These are phyloP conservation scores for Neosilurus mollespiculum DNA, from an alignment of 2,797 vertebrate species.

Conservation along the genomic window DNA sequence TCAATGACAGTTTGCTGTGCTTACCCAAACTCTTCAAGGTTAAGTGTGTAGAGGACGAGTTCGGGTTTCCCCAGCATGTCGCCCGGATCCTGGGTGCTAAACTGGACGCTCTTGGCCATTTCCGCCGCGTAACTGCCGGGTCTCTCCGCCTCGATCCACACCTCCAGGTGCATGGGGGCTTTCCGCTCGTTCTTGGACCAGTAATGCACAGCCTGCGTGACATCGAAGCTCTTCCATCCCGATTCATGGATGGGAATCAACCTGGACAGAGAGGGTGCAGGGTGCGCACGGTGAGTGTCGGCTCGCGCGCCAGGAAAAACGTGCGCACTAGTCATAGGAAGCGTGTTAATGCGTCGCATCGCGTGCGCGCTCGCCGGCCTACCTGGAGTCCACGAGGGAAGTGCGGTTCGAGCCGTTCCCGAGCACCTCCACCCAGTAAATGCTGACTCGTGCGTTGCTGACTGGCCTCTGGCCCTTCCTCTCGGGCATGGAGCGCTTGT, in stretches of 20 bases:
- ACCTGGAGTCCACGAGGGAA: slow-evolving; percentile 91
- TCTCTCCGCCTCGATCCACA: slow-evolving; percentile 90
- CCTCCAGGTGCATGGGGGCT: slow-evolving; percentile 87
- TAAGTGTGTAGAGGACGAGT: slow-evolving; percentile 90
- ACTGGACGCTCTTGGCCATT: slow-evolving; percentile 83
- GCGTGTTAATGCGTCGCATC: not conserved
- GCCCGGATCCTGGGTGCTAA: slow-evolving; percentile 81
- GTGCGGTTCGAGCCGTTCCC: slow-evolving; percentile 84
- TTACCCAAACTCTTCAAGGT: slow-evolving; percentile 87
- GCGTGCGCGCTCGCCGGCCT: slow-evolving; percentile 34
- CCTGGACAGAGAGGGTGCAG: slow-evolving; percentile 65
- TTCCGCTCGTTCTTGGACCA: slow-evolving; percentile 80
- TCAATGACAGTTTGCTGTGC: slow-evolving; percentile 55
- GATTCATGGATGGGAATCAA: slow-evolving; percentile 85
- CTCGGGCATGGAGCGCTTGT: slow-evolving; percentile 67
- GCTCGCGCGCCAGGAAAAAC: not conserved
- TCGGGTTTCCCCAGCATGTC: slow-evolving; percentile 83
- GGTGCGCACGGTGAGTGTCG: not conserved
- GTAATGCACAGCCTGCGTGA: slow-evolving; percentile 91
- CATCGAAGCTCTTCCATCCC: slow-evolving; percentile 94
- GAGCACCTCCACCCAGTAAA: slow-evolving; percentile 86
- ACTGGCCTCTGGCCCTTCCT: slow-evolving; percentile 74
- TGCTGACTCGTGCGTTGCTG: slow-evolving; percentile 84
- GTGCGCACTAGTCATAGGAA: too few species aligned
- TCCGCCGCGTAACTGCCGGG: slow-evolving; percentile 83